Conservation (phyloP, 2,888 invertebrate genomes). For the Serripes groenlandicus region DNA sequence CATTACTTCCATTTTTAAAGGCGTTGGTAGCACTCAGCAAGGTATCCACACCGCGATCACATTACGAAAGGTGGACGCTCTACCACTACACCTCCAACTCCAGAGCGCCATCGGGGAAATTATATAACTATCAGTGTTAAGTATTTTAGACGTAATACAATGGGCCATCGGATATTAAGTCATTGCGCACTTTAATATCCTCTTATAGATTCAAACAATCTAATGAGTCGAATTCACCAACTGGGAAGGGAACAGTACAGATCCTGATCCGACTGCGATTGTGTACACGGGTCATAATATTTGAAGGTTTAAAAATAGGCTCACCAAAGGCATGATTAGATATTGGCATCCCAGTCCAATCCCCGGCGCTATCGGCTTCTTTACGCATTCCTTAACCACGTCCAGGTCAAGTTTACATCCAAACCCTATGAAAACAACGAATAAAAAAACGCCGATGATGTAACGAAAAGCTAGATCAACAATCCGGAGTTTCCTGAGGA, state of each 20-base stretch:
- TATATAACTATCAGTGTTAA: too few relatives aligned
- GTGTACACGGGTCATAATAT: background rate
- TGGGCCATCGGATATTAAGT: too few relatives aligned
- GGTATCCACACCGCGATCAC: too few relatives aligned
- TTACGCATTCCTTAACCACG: slow-evolving; percentile 85
- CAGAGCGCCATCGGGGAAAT: too few relatives aligned
- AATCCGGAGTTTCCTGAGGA: slow-evolving; percentile 58
- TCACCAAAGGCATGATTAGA: slow-evolving; percentile 88
- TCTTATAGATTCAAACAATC: too few relatives aligned
- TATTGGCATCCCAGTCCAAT: slow-evolving; percentile 88
- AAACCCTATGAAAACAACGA: slow-evolving; percentile 86
- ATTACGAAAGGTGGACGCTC: too few relatives aligned
- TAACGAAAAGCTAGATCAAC: slow-evolving; percentile 82
- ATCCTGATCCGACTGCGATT: background rate
- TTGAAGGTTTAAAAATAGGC: slow-evolving; percentile 69
- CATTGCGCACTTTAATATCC: too few relatives aligned
- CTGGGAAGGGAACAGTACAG: background rate
- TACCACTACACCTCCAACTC: too few relatives aligned
- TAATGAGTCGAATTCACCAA: too few relatives aligned
- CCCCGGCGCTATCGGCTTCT: slow-evolving; percentile 87
- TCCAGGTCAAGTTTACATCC: slow-evolving; percentile 86
- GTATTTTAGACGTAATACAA: too few relatives aligned
- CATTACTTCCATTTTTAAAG: too few relatives aligned
- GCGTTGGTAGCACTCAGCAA: too few relatives aligned
- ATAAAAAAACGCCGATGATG: slow-evolving; percentile 81